Base-by-base conservation (phyloP, 2,888 invertebrate species). In the Ophonus ardosiacus region DNA sequence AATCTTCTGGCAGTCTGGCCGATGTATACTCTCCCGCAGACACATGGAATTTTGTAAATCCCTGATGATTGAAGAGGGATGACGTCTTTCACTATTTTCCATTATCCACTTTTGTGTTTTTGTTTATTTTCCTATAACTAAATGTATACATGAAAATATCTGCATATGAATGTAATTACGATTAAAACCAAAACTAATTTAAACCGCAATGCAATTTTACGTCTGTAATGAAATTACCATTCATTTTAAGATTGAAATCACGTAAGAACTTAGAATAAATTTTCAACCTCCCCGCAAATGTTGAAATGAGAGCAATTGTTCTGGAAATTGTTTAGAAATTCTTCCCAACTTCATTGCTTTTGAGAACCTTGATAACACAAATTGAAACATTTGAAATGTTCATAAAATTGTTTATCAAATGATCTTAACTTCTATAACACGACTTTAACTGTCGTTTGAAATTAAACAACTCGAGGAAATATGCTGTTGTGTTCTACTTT, bases 291-390 rank as follows among this genome's bases (percentile, higher is more conserved):
- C 21, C 21, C 13, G 24, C 8, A 68, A 38, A 31, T 68, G 0
- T 24, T 31, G 21, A 38, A 68, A 63, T 21, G 7, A 8, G 24
- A 63, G 21, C 13, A 38, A 38, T 68, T 38, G 68, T 68, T 68
- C 38, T 24, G n/a, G 31, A 68, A 40, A 38, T 68, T 68, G 68
- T 68, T 68, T 38, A 31, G n/a, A 68, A 68, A 68, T 68, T 68
- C 68, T 15, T 13, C n/a, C 38, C n/a, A 68, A 38, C 15, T 68
- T 31, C 31, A 15, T 15, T 15, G 38, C 31, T 68, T 38, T 15
- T 68, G 15, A n/a, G 68, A 63, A 6, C 59, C 61, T 31, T 68
- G 68, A 38, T 38, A 68, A 68, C 31, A 38, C 31, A 68, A 68
- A 68, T 13, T 4, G 68, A 68, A 68, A 68, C 68, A 68, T 68